phyloP scores from a whole-genome alignment of 2,113 vertebrate species.

The Archocentrus centrarchus region DNA sequence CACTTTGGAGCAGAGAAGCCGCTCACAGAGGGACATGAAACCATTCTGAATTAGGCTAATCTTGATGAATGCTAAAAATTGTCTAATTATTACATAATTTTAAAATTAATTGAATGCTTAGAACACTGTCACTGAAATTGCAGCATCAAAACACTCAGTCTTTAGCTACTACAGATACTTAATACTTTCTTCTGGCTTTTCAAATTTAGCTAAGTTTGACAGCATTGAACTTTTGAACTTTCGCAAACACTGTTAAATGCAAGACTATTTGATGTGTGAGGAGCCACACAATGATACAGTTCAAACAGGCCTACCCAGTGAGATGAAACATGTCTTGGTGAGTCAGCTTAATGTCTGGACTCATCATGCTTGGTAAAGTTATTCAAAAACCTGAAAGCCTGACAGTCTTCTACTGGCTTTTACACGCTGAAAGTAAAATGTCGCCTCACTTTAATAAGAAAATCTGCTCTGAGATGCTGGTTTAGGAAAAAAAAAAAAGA shows the following conservation, averaged over 20 bases:
- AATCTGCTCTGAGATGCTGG: not conserved
- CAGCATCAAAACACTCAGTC: not conserved
- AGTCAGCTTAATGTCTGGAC: constrained; percentile 26
- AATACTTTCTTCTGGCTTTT: not conserved
- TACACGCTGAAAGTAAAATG: not conserved
- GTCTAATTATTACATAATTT: not conserved
- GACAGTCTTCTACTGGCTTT: too few relatives aligned
- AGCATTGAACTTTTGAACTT: not conserved
- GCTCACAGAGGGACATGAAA: not conserved
- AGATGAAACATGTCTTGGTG: not conserved
- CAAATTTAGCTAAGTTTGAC: not conserved
- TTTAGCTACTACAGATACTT: not conserved
- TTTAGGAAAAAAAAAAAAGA: not conserved
- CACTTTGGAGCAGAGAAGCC: not conserved
- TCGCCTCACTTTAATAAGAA: not conserved
- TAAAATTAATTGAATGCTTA: not conserved
- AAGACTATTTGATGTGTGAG: not conserved
- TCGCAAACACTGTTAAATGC: not conserved
- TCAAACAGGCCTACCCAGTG: not conserved
- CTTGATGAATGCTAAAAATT: not conserved
- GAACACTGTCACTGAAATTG: not conserved
- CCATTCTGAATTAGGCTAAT: not conserved
- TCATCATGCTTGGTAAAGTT: constrained; percentile 18
- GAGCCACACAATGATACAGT: not conserved
- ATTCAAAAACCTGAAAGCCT: constrained; percentile 19